Base-by-base conservation (phyloP, 2,113 vertebrate genomes). In the Plestiodon gilberti region DNA sequence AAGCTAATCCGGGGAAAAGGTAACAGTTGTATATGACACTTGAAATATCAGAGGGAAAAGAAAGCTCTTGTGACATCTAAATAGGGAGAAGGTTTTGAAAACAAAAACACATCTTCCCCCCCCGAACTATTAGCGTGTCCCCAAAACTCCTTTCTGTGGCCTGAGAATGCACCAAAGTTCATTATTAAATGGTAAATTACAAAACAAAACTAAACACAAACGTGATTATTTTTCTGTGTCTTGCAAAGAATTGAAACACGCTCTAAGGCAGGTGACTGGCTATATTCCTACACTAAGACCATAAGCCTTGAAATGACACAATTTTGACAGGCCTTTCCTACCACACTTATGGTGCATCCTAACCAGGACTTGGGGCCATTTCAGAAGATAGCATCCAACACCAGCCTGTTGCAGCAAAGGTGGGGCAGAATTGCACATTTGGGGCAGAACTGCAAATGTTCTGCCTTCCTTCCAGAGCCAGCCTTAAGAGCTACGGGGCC, bases 1-100 rank as follows among this genome's bases (percentile, higher is more conserved):
- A 90, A 92, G 92, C 93, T 94, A 94, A 95, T 96, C 91, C 62
- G 82, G 86, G 91, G 90, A 85, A 94, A 94, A 94, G 94, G 92
- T 90, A 93, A 91, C 85, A 91, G 88, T 90, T 94, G 89, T 93
- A 95, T 38, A 52, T 93, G 92, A 94, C 89, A 89, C 82, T 78
- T 90, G 91, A 94, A 93, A 95, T 94, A 84, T 90, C 87, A 85
- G 90, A 93, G 89, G 85, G 90, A 91, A 95, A 93, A 92, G 88
- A 91, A 94, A 92, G 87, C 48, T 89, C 76, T 92, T 83, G 23
- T 90, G 86, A 93, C 91, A 89, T 88, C 91, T 86, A 87, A 94
- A 94, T 59, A 93, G 93, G 90, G 76, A 80, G 89, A 93, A 91
- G 87, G 77, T 93, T 94, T 93, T 48, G 43, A 48, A 48, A 48